These are phyloP conservation scores for Hemiscyllium ocellatum DNA, from an alignment of 2,113 vertebrate species.

Conservation along the genomic window DNA sequence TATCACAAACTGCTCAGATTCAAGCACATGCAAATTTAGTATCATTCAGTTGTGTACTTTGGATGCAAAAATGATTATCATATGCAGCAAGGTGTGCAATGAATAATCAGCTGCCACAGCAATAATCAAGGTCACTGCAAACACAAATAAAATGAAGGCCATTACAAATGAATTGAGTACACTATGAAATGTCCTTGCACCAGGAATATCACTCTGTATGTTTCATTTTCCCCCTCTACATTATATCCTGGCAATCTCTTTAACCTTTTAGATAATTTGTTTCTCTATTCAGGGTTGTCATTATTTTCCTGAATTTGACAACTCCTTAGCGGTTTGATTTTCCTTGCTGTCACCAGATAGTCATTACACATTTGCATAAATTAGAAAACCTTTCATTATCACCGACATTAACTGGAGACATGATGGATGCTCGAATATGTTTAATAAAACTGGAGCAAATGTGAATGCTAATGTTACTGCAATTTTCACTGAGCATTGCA, in stretches of 20 bases:
- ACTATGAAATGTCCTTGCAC: background rate
- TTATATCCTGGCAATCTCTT: background rate
- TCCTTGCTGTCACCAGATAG: background rate
- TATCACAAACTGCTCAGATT: background rate
- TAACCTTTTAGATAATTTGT: background rate
- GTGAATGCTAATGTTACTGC: background rate
- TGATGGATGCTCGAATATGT: background rate
- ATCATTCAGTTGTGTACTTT: background rate
- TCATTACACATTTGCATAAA: background rate
- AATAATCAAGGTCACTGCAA: background rate
- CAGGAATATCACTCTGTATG: background rate
- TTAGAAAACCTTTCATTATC: slow-evolving; percentile 16
- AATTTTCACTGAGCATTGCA: background rate
- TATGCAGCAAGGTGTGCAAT: background rate
- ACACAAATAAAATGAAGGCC: background rate
- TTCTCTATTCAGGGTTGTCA: background rate
- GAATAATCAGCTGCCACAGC: background rate
- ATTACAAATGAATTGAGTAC: slow-evolving; percentile 2
- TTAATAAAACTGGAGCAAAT: slow-evolving; percentile 2
- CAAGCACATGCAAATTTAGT: background rate
- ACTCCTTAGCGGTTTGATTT: background rate
- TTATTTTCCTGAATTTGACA: background rate
- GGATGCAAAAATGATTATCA: background rate
- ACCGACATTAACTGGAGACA: background rate
- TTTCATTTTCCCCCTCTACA: background rate